Percentiles rank a stretch among this genome's conserved stretches.
Conservation (phyloP, 1,140 invertebrate genomes). For the Proctacanthus coquilletti region DNA sequence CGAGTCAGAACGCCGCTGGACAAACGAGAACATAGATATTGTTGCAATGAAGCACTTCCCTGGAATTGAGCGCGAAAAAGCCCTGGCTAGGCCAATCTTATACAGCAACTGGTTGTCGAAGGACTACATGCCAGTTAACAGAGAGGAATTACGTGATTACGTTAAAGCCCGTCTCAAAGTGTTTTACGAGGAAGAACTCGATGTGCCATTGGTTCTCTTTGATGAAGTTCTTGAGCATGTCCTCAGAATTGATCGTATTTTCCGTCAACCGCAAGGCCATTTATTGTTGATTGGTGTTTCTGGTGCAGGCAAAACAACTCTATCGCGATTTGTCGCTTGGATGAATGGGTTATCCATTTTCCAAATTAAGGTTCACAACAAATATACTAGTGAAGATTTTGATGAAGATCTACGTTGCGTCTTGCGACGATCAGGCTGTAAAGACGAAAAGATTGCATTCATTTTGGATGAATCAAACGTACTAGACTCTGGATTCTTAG, state of each 20-base stretch:
- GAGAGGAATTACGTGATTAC: constrained; percentile 90
- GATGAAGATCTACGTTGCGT: constrained; percentile 96
- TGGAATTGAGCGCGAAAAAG: constrained; percentile 67
- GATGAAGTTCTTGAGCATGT: constrained; percentile 99
- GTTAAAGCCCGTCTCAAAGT: constrained; percentile 92
- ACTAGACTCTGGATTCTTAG: constrained; percentile 94
- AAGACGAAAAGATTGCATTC: constrained; percentile 97
- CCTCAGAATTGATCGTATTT: constrained; percentile 94
- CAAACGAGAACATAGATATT: constrained; percentile 92
- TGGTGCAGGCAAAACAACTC: constrained; percentile 96
- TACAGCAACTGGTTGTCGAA: constrained; percentile 99
- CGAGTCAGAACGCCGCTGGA: constrained; percentile 90
- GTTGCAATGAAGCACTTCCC: constrained; percentile 94
- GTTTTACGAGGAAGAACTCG: constrained; percentile 99
- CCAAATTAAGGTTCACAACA: constrained; percentile 98
- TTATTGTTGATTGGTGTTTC: constrained; percentile 92
- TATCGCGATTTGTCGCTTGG: constrained; percentile 98
- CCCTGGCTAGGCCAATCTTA: constrained; percentile 66
- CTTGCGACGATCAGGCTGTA: constrained; percentile 85
- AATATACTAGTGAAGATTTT: constrained; percentile 96
- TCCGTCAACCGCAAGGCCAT: constrained; percentile 96
- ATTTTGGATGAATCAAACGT: constrained; percentile 99
- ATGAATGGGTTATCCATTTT: constrained; percentile 98
- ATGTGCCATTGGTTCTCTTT: constrained; percentile 94
- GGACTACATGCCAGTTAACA: constrained; percentile 92